Conservation (phyloP, 2,113 vertebrate species). For the Hemicordylus capensis region DNA sequence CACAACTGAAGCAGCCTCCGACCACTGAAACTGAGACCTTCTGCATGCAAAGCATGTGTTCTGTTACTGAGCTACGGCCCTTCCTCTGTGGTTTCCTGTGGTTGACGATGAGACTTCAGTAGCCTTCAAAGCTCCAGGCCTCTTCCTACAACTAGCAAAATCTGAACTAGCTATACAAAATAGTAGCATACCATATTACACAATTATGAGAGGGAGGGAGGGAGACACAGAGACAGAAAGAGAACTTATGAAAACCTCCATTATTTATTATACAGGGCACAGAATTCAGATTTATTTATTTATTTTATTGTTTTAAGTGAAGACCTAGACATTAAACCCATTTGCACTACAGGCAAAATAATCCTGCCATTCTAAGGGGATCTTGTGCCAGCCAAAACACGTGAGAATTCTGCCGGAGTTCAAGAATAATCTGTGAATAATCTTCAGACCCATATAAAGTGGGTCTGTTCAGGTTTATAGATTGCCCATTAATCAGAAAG, state of each 20-base stretch:
- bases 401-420: neutral
- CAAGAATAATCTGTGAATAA: constrained; percentile 77
- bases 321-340: neutral
- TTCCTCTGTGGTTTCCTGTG: neutral
- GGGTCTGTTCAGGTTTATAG: constrained; percentile 77
- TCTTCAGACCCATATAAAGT: constrained; percentile 68
- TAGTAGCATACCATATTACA: neutral
- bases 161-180: neutral
- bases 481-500: constrained; percentile 84
- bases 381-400: neutral
- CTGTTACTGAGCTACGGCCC: no score
- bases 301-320: neutral
- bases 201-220: no score
- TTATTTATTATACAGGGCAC: neutral
- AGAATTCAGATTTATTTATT: neutral
- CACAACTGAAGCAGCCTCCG: no score
- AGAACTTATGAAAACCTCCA: neutral
- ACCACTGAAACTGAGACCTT: no score
- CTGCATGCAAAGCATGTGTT: no score
- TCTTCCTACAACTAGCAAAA: neutral
- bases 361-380: neutral
- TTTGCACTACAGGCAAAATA: neutral
- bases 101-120: neutral
- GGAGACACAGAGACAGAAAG: no score
- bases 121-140: no score